Conservation (phyloP, 2,113 vertebrate genomes). For the Passer domesticus region DNA sequence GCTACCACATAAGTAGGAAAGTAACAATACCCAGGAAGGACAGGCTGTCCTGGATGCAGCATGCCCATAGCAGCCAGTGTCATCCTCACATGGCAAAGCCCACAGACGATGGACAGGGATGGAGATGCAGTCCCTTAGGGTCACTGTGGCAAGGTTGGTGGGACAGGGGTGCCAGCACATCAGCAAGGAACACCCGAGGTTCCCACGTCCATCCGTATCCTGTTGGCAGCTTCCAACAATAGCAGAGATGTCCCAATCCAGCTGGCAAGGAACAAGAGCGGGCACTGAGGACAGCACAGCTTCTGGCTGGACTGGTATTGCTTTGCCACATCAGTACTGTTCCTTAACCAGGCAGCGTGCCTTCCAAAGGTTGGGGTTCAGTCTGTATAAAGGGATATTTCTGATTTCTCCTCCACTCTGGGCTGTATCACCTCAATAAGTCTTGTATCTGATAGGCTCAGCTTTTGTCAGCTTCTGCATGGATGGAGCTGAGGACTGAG, state of each 20-base stretch:
- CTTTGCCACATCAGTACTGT: fast-evolving
- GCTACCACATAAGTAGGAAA: background rate
- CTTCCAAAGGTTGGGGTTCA: background rate
- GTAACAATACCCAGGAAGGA: background rate
- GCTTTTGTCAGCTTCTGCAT: background rate
- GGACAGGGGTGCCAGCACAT: background rate
- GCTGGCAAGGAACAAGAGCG: background rate
- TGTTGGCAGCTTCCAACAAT: background rate
- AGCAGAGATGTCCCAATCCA: fast-evolving
- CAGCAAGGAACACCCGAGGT: fast-evolving
- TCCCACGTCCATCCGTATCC: background rate
- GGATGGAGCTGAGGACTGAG: fast-evolving
- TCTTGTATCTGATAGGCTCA: background rate
- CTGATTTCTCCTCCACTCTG: background rate
- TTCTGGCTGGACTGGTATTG: background rate
- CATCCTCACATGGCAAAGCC: background rate
- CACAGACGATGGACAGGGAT: fast-evolving
- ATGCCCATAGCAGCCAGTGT: fast-evolving
- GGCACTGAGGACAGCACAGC: background rate
- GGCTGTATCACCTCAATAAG: background rate
- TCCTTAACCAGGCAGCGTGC: background rate
- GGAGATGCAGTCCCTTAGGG: background rate
- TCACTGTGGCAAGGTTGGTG: fast-evolving
- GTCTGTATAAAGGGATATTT: background rate
- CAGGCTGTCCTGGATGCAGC: background rate